phyloP scores from a whole-genome alignment of 2,888 invertebrate genomes.

The Ormyrus nitidulus region DNA sequence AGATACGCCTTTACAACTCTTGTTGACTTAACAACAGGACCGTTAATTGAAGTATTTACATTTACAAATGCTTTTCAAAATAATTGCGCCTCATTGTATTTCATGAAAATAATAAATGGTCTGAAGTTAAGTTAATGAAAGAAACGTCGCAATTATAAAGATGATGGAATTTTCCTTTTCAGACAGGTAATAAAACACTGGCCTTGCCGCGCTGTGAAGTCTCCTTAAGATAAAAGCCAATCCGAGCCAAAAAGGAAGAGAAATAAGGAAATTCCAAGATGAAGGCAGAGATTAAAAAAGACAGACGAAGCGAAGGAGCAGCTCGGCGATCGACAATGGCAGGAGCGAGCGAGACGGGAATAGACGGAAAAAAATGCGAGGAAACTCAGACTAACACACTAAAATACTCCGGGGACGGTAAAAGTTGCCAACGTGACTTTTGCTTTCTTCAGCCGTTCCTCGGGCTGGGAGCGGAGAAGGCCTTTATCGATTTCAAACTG shows the following conservation, averaged over 20 bases:
- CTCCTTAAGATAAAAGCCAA: not conserved
- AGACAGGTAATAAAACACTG: too few relatives aligned
- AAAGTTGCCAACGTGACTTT: slow-evolving; percentile 45
- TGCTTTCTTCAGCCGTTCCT: slow-evolving; percentile 30
- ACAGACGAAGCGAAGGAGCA: slow-evolving; percentile 10
- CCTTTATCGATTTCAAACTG: slow-evolving; percentile 47
- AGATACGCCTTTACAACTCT: too few relatives aligned
- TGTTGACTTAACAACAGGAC: too few relatives aligned
- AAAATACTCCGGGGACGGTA: slow-evolving; percentile 5
- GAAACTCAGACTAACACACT: slow-evolving; percentile 10
- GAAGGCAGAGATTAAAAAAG: slow-evolving; percentile 35
- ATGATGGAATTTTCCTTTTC: too few relatives aligned
- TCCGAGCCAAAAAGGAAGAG: not conserved
- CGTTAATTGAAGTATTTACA: too few relatives aligned
- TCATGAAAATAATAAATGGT: too few relatives aligned
- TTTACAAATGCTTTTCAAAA: too few relatives aligned
- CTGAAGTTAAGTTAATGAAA: too few relatives aligned
- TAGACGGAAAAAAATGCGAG: slow-evolving; percentile 4
- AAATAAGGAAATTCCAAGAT: slow-evolving; percentile 16
- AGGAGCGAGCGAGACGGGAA: not conserved
- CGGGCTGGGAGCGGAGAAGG: not conserved
- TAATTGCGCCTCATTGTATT: too few relatives aligned
- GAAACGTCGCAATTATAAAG: too few relatives aligned
- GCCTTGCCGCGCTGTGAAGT: not conserved
- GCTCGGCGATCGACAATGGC: not conserved